Evolutionary conservation across 2,888 invertebrate genomes (phyloP), one percentile per base, ranked within the genome.

Genomic region (Lingula anatina): DNA sequence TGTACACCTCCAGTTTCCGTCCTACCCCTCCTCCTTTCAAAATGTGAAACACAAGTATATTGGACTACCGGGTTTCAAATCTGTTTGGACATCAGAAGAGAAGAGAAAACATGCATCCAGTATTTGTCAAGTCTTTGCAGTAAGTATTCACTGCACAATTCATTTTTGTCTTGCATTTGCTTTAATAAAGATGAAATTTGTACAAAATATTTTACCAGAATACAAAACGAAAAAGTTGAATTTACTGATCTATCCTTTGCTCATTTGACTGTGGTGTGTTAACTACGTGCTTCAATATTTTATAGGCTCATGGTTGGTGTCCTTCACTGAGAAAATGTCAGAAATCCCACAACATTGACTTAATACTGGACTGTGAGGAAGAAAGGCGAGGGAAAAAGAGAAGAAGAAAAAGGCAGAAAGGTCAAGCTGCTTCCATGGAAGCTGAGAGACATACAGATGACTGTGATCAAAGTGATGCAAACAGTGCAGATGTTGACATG

Each of bases 271-370:
- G n/a, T n/a, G n/a, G n/a, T n/a, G n/a, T n/a, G n/a, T n/a, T n/a
- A n/a, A n/a, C n/a, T n/a, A n/a, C n/a, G n/a, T n/a, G n/a, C n/a
- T n/a, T n/a, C n/a, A n/a, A n/a, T 23, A 36, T 41, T 43, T 58
- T 57, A 9, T 57, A 74, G 73, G 65, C 62, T 24, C 73, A 77
- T 59, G 78, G 78, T 15, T 78, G 76, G 74, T 78, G 78, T 59
- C 36, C 57, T 5, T 58, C 59, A 15, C 67, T 65, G 18, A 54
- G 54, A 1, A 49, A 47, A 2, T 78, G 78, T 57, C 47, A 52
- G 15, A 58, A 64, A 36, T 75, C 75, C 21, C 78, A 78, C 57
- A 68, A 77, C 53, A 69, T 78, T 23, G 75, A 76, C 49, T 59
- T 66, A 5, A 72, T 77, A 43, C 62, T 78, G 23, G 70, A 73